Evolutionary conservation across 23 tunicate species (phyloP).

Genomic region (Phallusia fumigata): DNA sequence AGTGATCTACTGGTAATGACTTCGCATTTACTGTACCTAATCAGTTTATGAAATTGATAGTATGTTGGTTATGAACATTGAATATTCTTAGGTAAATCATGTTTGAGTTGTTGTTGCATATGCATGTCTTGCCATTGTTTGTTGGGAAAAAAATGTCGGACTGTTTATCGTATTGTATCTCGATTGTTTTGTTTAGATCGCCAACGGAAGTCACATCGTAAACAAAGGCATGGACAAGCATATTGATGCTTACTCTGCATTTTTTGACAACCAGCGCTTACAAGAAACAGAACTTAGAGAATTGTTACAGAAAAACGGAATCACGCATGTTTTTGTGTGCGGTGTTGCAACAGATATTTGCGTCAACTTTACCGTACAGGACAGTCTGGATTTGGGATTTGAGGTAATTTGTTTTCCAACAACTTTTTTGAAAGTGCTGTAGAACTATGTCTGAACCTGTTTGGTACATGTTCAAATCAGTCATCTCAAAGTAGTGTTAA

Average conservation of each 20-base stretch:
- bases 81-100: too few relatives aligned
- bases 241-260: constrained; percentile 89
- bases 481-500: too few relatives aligned
- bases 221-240: constrained; percentile 53
- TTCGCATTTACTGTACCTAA: too few relatives aligned
- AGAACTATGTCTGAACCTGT: not conserved
- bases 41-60: too few relatives aligned
- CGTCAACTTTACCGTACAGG: constrained; percentile 69
- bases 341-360: constrained; percentile 96
- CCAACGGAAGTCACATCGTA: constrained; percentile 24
- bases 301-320: constrained; percentile 42
- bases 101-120: too few relatives aligned
- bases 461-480: not conserved
- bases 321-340: constrained; percentile 57
- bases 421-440: not conserved
- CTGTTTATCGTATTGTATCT: too few relatives aligned
- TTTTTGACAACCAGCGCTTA: constrained; percentile 64
- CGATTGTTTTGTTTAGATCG: constrained; percentile 47
- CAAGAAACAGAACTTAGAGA: constrained; percentile 57
- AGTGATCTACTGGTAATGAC: constrained; percentile 40
- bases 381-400: constrained; percentile 74
- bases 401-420: constrained; percentile 41
- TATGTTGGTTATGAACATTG: too few relatives aligned
- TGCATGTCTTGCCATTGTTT: too few relatives aligned
- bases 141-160: too few relatives aligned